A percentile compares a stretch with the other conserved stretches of the same genome.
Conservation (phyloP, 2,113 vertebrate genomes). For the Penelope pileata region DNA sequence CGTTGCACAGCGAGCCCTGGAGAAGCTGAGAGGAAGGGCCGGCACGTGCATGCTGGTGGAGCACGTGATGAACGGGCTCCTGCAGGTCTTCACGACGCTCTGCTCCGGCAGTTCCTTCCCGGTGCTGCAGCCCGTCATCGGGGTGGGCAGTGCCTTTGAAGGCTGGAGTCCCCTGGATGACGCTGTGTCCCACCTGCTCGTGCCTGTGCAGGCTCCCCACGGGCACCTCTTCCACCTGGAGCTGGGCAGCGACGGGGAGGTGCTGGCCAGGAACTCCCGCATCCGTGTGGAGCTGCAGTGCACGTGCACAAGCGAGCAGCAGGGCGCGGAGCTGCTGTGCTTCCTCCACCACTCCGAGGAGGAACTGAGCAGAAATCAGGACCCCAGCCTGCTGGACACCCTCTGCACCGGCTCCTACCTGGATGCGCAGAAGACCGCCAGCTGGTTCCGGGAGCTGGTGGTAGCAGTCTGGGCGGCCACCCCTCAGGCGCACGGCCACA, state of each 20-base stretch:
- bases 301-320: neutral
- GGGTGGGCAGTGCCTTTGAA: neutral
- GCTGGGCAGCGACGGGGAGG: neutral
- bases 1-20: neutral
- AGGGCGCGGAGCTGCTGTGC: fast-evolving
- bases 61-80: no score
- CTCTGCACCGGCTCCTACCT: neutral
- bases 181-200: neutral
- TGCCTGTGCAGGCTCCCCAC: neutral
- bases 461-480: neutral
- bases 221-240: neutral
- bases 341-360: neutral
- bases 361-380: neutral
- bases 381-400: fast-evolving
- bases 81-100: no score
- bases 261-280: neutral
- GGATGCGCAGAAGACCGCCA: neutral
- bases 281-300: neutral
- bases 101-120: neutral
- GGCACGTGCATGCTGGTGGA: no score
- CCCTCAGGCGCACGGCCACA: neutral
- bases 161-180: neutral
- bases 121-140: neutral
- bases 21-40: no score
- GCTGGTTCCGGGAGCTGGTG: fast-evolving